Evolutionary conservation across 2,113 vertebrate genomes (phyloP), one percentile per base, ranked within the genome.

Genomic region (Ophthalmolycus amberensis): DNA sequence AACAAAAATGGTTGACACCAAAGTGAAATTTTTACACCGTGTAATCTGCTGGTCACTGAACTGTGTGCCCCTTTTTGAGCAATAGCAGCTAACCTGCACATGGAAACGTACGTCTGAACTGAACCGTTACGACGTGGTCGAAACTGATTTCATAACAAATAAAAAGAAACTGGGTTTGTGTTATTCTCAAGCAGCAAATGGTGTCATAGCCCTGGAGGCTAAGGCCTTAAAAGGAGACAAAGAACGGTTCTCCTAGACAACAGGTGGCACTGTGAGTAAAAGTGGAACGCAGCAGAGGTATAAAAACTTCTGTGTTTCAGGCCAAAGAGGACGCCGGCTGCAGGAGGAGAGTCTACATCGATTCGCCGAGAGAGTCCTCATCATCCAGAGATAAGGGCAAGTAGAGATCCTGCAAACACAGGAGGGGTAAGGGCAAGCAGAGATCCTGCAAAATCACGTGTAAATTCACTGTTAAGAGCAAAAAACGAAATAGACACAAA

Each of bases 341-440:
- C 48, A 70, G 84, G 50, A 85, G 71, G 70, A 72, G 71, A 15
- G 86, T 95, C 96, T 97, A 99, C 97, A 99, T 99, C 52, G 98
- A 99, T 86, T 99, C 98, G 6, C 97, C 98, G 1, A 97, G 94
- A 72, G 98, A 99, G 79, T 99, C 98, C 0, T 98, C 98, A 56
- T 99, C 98, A 90, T 99, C 98, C 97, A 99, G 95, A 88, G 98
- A 99, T 89, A 99, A 95, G 60, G 98, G 98, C 95, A 99, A 95
- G 91, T 98, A 99, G 85, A 99, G 95, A 91, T 99, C 98, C 98
- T 99, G 92, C 83, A 89, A 84, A 91, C 89, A 91, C 32, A 25
- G 25, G 25, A 25, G 25, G 25, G 25, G 25, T 89, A 99, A 95
- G 60, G 98, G 98, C 95, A 99, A 95, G 91, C 98, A 99, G 85